phyloP scores from a whole-genome alignment of 2,113 vertebrate genomes.

The Odocoileus virginianus region DNA sequence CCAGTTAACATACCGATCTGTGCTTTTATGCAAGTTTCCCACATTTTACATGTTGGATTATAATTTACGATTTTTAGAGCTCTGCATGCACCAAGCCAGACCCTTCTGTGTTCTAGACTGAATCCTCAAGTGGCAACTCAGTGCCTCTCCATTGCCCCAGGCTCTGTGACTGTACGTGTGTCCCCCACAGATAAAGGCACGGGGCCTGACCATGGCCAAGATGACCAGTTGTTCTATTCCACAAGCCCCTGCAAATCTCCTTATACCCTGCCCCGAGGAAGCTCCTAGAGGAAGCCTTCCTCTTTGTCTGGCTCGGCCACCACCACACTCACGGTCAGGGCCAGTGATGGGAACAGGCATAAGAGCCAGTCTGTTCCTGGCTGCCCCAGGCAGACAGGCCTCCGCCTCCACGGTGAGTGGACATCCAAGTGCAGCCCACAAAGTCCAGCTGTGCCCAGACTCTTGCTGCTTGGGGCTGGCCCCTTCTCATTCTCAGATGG shows the following conservation, averaged over 20 bases:
- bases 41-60: neutral
- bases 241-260: neutral
- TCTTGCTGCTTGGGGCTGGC: neutral
- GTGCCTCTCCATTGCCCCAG: neutral
- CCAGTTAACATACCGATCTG: neutral
- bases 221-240: neutral
- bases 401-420: neutral
- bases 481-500: neutral
- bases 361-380: neutral
- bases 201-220: neutral
- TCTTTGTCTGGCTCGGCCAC: fast-evolving
- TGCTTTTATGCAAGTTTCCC: neutral
- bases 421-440: neutral
- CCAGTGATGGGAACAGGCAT: neutral
- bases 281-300: neutral
- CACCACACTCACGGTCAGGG: neutral
- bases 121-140: neutral
- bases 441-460: too few relatives aligned
- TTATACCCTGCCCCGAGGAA: too few relatives aligned
- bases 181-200: neutral
- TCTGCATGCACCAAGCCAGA: neutral
- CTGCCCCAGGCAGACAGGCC: neutral
- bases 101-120: neutral
- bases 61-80: neutral
- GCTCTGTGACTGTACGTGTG: fast-evolving